Evolutionary conservation across 1,140 invertebrate genomes (phyloP).

Genomic region (Thaumetopoea pityocampa): DNA sequence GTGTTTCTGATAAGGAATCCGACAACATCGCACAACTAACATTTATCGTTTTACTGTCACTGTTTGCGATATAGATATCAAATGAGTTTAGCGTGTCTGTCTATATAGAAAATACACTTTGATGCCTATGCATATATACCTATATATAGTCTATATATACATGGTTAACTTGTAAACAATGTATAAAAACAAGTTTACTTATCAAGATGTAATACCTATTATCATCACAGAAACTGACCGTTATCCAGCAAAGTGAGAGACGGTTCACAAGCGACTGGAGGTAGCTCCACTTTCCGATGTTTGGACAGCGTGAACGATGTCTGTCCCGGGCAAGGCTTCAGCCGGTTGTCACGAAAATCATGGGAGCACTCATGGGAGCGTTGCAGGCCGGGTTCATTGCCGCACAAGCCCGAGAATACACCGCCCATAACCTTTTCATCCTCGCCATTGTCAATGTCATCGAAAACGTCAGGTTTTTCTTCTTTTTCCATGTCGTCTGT

Average conservation of each 20-base stretch:
- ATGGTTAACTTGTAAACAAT: no score
- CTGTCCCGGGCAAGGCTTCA: slow-evolving; percentile 50
- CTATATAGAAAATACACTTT: no score
- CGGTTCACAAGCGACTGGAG: slow-evolving; percentile 45
- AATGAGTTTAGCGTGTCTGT: not conserved
- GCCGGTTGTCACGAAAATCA: slow-evolving; percentile 63
- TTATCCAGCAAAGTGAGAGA: slow-evolving; percentile 45
- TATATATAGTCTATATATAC: no score
- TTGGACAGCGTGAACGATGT: slow-evolving; percentile 63
- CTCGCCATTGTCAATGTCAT: slow-evolving; percentile 65
- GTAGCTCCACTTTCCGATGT: slow-evolving; percentile 60
- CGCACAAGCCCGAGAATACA: slow-evolving; percentile 44
- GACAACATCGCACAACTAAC: no score
- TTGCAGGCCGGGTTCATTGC: slow-evolving; percentile 31
- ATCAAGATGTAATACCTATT: no score
- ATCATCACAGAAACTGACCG: slow-evolving; percentile 49
- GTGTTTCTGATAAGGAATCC: no score
- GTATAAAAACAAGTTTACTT: no score
- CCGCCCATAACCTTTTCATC: slow-evolving; percentile 62
- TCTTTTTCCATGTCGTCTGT: slow-evolving; percentile 63
- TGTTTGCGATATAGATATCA: no score
- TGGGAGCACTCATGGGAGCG: slow-evolving; percentile 48
- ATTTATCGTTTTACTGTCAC: no score
- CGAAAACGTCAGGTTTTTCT: slow-evolving; percentile 71
- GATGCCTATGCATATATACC: no score